Base-by-base conservation (phyloP, 2,797 vertebrate genomes). In the Xenentodon cancila region DNA sequence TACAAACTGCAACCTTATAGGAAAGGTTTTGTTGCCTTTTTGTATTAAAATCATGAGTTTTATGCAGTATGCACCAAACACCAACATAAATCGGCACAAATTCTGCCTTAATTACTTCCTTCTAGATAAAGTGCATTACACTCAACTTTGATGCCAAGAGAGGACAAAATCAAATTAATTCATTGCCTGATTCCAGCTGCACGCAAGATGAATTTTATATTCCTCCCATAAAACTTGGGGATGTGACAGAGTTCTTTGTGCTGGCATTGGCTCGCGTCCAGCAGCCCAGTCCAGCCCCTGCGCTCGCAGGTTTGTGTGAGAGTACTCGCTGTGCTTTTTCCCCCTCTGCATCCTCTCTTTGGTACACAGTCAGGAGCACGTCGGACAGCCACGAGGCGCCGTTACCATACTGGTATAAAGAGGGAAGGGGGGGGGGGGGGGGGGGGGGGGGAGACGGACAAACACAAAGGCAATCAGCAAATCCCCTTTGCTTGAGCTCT, bases 391-490 rank as follows among this genome's bases (percentile, higher is more conserved):
- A 4, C 55, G 45, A 84, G 79, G 75, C 52, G 25, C 73, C 55
- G 53, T 74, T 79, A 65, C 12, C 69, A 52, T 60, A 61, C 7
- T 13, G 61, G 51, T 37, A 37, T 69, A 37, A 60, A 66, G 44
- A 32, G 2, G 16, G n/a, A 22, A 30, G 21, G 8, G 27, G 9
- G 32, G 25, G 25, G 3, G 3, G 25, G 25, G 25, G 2, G 22
- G 12, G 25, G 12, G n/a, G 15, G 15, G 19, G 7, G 6, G 5
- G 7, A 11, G 11, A 22, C n/a, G 73, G 68, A 81, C 73, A 74
- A 87, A 88, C 82, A 89, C 82, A 90, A 92, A 91, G 71, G 81
- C 84, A 90, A 88, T 91, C 89, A 92, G 87, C 85, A 89, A 90
- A 91, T 85, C 85, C 71, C 58, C 60, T 85, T 78, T 68, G 54